These are phyloP conservation scores for Oligia fasciuncula DNA, from an alignment of 2,888 invertebrate genomes.

Conservation along the genomic window DNA sequence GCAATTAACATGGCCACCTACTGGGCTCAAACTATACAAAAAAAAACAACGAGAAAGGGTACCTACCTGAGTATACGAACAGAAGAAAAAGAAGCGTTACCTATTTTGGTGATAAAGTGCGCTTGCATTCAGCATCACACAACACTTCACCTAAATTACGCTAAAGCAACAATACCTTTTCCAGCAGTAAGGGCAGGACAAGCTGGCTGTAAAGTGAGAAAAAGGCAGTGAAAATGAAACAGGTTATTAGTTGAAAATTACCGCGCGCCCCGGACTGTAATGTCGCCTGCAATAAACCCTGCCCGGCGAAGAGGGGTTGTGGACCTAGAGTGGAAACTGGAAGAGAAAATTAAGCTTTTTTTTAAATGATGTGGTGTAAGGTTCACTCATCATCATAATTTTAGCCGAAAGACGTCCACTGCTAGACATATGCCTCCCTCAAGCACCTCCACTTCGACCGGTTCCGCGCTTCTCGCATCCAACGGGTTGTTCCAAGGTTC, in stretches of 20 bases:
- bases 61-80: too few relatives aligned
- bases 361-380: background rate
- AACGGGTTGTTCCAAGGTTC: too few relatives aligned
- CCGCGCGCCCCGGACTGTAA: slow-evolving; percentile 80
- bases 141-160: slow-evolving; percentile 11
- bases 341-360: slow-evolving; percentile 51
- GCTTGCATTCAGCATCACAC: background rate
- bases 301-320: slow-evolving; percentile 45
- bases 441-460: too few relatives aligned
- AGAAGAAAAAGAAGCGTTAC: background rate
- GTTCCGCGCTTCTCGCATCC: too few relatives aligned
- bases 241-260: slow-evolving; percentile 89
- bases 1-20: background rate
- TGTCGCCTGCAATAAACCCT: slow-evolving; percentile 84
- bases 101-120: background rate
- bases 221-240: slow-evolving; percentile 83
- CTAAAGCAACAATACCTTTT: slow-evolving; percentile 29
- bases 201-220: slow-evolving; percentile 67
- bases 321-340: slow-evolving; percentile 61
- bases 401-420: too few relatives aligned
- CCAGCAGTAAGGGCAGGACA: slow-evolving; percentile 8
- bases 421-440: too few relatives aligned
- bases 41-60: background rate
- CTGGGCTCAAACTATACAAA: background rate
- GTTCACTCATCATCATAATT: too few relatives aligned